Percentiles rank a stretch among this genome's conserved stretches.
Conservation (phyloP, 2,888 invertebrate genomes). For the Epinotia nisella region DNA sequence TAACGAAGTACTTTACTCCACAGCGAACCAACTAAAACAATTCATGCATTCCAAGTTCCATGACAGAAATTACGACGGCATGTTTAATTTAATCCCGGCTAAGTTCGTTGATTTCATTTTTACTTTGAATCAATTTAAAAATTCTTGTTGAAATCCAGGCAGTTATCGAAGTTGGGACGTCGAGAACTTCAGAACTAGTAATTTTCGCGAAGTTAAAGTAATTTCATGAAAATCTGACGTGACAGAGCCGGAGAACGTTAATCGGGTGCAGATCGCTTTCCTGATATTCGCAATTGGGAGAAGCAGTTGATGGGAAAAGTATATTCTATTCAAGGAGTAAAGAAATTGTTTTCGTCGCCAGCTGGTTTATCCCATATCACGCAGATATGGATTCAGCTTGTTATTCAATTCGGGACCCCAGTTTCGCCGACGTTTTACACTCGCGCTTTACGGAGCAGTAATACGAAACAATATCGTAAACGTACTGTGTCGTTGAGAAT, state of each 20-base stretch:
- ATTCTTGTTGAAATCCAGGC: constrained; percentile 76
- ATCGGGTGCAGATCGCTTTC: constrained; percentile 31
- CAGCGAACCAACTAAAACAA: constrained; percentile 35
- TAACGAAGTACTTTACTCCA: constrained; percentile 30
- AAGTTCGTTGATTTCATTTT: constrained; percentile 82
- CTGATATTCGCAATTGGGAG: constrained; percentile 22
- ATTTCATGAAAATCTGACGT: constrained; percentile 69
- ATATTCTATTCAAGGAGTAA: constrained; percentile 32
- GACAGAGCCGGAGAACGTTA: constrained; percentile 39
- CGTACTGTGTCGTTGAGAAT: constrained; percentile 77
- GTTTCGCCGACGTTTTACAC: constrained; percentile 46
- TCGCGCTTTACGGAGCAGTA: constrained; percentile 61
- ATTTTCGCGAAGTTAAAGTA: constrained; percentile 73
- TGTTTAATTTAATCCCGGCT: constrained; percentile 76
- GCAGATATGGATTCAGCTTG: constrained; percentile 42
- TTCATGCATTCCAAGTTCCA: constrained; percentile 66
- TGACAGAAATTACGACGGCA: constrained; percentile 75
- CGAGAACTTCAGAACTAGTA: constrained; percentile 77
- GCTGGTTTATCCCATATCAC: constrained; percentile 33
- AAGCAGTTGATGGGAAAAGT: constrained; percentile 28
- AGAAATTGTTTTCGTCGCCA: constrained; percentile 35
- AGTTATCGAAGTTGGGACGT: constrained; percentile 77
- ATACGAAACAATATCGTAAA: constrained; percentile 80
- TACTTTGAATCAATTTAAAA: constrained; percentile 82
- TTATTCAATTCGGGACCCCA: constrained; percentile 56